phyloP scores from a whole-genome alignment of 2,888 invertebrate genomes.

The Hypolimnas misippus region DNA sequence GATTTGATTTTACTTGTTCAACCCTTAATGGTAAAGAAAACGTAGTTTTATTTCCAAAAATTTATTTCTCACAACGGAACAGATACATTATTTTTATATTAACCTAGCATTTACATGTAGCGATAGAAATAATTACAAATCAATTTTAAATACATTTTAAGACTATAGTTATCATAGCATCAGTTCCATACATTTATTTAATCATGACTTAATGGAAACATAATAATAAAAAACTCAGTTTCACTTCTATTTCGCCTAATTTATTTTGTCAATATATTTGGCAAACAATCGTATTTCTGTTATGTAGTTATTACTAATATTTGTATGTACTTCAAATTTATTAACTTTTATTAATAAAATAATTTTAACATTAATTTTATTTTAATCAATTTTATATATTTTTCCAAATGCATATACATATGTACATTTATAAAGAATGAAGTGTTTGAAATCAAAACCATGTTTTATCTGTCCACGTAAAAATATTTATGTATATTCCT shows the following conservation, averaged over 20 bases:
- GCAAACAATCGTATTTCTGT: not conserved
- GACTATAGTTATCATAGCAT: not conserved
- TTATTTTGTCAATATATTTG: not conserved
- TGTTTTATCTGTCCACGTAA: no score
- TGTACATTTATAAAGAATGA: not conserved
- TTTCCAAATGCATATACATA: not conserved
- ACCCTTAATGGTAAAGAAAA: slow-evolving; percentile 6
- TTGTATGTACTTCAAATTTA: not conserved
- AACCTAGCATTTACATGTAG: slow-evolving; percentile 49
- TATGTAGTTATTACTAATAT: not conserved
- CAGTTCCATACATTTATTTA: not conserved
- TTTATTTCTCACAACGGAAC: slow-evolving; percentile 70
- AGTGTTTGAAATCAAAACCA: no score
- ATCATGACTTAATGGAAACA: not conserved
- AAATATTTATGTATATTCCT: no score
- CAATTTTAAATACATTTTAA: not conserved
- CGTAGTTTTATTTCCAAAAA: slow-evolving; percentile 46
- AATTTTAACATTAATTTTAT: not conserved
- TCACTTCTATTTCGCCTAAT: slow-evolving; percentile 1
- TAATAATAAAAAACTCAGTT: not conserved
- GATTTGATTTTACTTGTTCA: slow-evolving; percentile 18
- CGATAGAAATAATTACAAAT: slow-evolving; percentile 1
- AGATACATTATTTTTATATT: slow-evolving; percentile 56
- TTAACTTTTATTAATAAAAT: not conserved
- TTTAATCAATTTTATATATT: not conserved